These are phyloP conservation scores for Trichomycterus rosablanca DNA, from an alignment of 2,113 vertebrate genomes.

Conservation along the genomic window DNA sequence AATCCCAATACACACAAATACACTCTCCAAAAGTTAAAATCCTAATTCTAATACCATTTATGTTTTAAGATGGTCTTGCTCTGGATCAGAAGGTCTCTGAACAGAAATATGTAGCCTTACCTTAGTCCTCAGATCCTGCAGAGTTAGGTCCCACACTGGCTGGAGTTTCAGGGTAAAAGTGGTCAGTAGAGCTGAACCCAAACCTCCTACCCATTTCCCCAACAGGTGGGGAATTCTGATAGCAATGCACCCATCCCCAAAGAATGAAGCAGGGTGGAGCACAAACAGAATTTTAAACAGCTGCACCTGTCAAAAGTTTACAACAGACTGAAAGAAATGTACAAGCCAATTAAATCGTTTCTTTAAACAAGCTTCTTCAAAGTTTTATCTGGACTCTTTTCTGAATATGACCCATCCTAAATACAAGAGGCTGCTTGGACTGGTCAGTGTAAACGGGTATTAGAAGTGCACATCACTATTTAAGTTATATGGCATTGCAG, in stretches of 20 bases:
- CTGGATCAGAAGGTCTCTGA: not conserved
- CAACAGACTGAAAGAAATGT: constrained; percentile 5
- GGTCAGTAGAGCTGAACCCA: not conserved
- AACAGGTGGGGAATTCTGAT: constrained; percentile 7
- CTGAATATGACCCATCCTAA: too few relatives aligned
- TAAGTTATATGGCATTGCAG: too few relatives aligned
- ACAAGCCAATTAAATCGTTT: not conserved
- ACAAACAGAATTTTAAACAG: constrained; percentile 17
- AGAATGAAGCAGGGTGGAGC: not conserved
- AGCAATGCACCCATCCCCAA: not conserved
- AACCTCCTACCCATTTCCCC: constrained; percentile 7
- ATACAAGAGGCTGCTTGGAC: too few relatives aligned
- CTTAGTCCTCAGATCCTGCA: not conserved
- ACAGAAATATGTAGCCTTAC: not conserved
- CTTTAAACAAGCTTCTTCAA: too few relatives aligned
- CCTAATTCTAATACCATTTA: not conserved
- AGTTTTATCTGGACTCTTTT: too few relatives aligned
- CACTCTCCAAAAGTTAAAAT: too few relatives aligned
- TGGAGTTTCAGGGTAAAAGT: not conserved
- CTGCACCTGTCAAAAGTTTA: constrained; percentile 13
- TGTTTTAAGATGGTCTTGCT: not conserved
- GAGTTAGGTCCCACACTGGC: not conserved
- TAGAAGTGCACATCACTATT: too few relatives aligned
- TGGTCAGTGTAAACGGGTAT: too few relatives aligned
- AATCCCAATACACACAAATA: too few relatives aligned